Evolutionary conservation across 1,140 invertebrate species (phyloP).

Genomic region (Heliconius melpomene): DNA sequence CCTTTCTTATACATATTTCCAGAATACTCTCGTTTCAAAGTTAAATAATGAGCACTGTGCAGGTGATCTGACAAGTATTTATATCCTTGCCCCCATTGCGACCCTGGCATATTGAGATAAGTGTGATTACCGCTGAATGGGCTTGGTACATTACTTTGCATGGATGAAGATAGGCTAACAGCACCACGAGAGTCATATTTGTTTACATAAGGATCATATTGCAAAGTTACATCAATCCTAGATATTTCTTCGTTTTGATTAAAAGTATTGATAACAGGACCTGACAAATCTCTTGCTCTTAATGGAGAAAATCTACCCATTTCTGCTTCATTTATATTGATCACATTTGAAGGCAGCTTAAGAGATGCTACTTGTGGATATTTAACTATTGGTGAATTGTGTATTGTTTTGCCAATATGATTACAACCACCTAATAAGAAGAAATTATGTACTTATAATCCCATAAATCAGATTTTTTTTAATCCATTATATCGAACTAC

Average conservation of each 20-base stretch:
- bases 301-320: slow-evolving; percentile 84
- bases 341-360: slow-evolving; percentile 75
- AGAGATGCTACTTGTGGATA: slow-evolving; percentile 69
- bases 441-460: neutral
- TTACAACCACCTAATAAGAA: slow-evolving; percentile 46
- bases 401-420: slow-evolving; percentile 57
- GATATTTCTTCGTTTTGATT: slow-evolving; percentile 53
- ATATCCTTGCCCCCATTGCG: slow-evolving; percentile 84
- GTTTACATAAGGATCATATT: slow-evolving; percentile 82
- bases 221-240: slow-evolving; percentile 68
- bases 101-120: slow-evolving; percentile 88
- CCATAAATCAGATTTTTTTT: neutral
- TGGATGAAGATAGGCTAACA: slow-evolving; percentile 85
- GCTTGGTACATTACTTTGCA: slow-evolving; percentile 88
- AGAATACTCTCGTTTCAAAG: slow-evolving; percentile 77
- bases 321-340: slow-evolving; percentile 84
- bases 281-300: slow-evolving; percentile 83
- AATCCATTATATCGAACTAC: neutral
- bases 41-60: slow-evolving; percentile 83
- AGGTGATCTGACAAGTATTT: slow-evolving; percentile 87
- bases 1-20: slow-evolving; percentile 54
- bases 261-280: slow-evolving; percentile 80
- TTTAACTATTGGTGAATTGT: slow-evolving; percentile 56
- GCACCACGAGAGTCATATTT: slow-evolving; percentile 87
- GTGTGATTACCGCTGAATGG: slow-evolving; percentile 84